These are phyloP conservation scores for Cheilosia scutellata DNA, from an alignment of 2,888 invertebrate genomes.

Conservation along the genomic window DNA sequence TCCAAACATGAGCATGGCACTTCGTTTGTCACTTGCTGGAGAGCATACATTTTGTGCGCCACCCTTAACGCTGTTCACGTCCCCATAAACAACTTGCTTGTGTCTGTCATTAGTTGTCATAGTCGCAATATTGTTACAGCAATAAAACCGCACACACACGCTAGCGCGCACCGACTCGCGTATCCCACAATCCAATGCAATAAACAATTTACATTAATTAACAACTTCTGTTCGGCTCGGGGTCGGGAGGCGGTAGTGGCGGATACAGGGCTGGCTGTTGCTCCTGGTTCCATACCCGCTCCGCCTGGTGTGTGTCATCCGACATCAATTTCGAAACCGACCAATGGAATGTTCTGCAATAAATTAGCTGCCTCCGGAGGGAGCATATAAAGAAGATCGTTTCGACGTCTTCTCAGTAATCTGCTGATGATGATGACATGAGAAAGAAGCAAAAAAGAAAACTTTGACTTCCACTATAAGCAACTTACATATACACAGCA, in stretches of 20 bases:
- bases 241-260: slow-evolving; percentile 4
- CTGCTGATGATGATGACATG: slow-evolving; percentile 51
- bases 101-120: slow-evolving; percentile 54
- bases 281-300: neutral
- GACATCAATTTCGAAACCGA: slow-evolving; percentile 65
- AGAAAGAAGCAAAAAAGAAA: slow-evolving; percentile 15
- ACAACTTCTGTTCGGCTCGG: slow-evolving; percentile 64
- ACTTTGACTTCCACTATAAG: neutral
- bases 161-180: slow-evolving; percentile 20
- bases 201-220: slow-evolving; percentile 76
- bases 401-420: slow-evolving; percentile 40
- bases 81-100: slow-evolving; percentile 46
- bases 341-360: slow-evolving; percentile 69
- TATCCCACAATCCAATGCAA: slow-evolving; percentile 51
- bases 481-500: neutral
- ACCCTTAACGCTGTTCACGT: slow-evolving; percentile 24
- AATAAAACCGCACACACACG: slow-evolving; percentile 43
- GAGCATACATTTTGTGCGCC: slow-evolving; percentile 13
- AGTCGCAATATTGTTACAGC: slow-evolving; percentile 64
- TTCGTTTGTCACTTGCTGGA: slow-evolving; percentile 37
- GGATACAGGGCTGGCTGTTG: slow-evolving; percentile 29
- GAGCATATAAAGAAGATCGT: slow-evolving; percentile 39
- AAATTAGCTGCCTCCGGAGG: slow-evolving; percentile 57
- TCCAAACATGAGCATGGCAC: no score
- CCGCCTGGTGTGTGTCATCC: slow-evolving; percentile 45